A percentile compares a stretch with the other conserved stretches of the same genome.
These are phyloP conservation scores for Lepidothrix coronata DNA, from an alignment of 2,113 vertebrate genomes.

Conservation along the genomic window DNA sequence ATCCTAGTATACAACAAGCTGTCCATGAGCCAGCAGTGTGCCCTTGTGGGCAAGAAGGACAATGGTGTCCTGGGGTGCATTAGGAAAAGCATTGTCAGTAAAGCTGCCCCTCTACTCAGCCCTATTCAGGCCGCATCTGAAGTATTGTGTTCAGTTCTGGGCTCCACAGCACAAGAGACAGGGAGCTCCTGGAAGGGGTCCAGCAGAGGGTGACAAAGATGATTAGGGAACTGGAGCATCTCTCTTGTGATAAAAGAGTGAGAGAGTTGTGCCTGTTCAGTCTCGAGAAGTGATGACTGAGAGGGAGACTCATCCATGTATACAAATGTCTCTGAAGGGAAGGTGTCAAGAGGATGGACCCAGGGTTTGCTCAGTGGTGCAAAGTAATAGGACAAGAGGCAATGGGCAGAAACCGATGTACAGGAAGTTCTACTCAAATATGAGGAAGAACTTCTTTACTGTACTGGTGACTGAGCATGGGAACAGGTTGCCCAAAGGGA, in stretches of 20 bases:
- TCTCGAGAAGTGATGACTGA: background rate
- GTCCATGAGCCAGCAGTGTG: background rate
- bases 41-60: background rate
- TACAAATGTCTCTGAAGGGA: background rate
- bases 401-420: background rate
- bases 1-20: background rate
- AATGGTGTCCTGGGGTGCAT: background rate
- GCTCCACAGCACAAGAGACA: background rate
- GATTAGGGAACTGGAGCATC: background rate
- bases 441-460: background rate
- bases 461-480: no score
- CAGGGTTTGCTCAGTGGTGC: background rate
- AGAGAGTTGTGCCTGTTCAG: background rate
- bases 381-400: background rate
- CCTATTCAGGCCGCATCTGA: background rate
- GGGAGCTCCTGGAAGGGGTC: fast-evolving
- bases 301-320: background rate
- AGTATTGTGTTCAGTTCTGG: background rate
- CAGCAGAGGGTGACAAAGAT: fast-evolving
- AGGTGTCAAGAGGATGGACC: background rate
- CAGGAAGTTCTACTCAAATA: background rate
- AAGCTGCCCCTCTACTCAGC: background rate
- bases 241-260: background rate
- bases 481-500: background rate
- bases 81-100: background rate